Evolutionary conservation across 92 coral and sea anemone species (phyloP).

Genomic region (Porites cylindrica): DNA sequence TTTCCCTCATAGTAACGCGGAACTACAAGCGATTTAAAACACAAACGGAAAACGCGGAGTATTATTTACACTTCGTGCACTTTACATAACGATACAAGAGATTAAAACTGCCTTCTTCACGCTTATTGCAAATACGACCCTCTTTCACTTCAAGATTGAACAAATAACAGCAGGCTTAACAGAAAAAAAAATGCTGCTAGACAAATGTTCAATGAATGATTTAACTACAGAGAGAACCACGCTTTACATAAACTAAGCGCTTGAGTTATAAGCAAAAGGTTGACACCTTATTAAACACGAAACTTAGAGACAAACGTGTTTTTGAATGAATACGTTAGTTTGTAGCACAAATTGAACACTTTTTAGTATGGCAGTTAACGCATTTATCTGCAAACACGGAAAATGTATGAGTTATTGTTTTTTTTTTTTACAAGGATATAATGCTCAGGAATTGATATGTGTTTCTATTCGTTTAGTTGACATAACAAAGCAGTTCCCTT

Average conservation of each 20-base stretch:
- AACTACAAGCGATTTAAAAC: not conserved
- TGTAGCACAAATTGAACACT: not conserved
- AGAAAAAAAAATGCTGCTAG: not conserved
- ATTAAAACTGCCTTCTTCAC: too few relatives aligned
- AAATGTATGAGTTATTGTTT: too few relatives aligned
- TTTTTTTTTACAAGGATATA: not conserved
- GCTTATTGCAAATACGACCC: not conserved
- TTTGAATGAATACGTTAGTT: too few relatives aligned
- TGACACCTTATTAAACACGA: not conserved
- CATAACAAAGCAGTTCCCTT: slow-evolving; percentile 97
- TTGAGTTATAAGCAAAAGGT: not conserved
- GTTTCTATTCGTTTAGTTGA: slow-evolving; percentile 87
- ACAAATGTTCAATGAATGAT: not conserved
- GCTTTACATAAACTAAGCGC: not conserved
- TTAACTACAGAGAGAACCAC: not conserved
- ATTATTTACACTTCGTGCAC: slow-evolving; percentile 16
- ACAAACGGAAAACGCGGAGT: not conserved
- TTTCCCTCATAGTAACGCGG: not conserved
- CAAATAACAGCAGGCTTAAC: not conserved
- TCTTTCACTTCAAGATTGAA: too few relatives aligned
- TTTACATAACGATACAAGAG: not conserved
- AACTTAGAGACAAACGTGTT: not conserved
- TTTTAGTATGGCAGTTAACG: too few relatives aligned
- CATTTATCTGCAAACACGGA: too few relatives aligned
- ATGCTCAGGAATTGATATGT: not conserved